Percentiles rank a stretch among this genome's conserved stretches.
Conservation (phyloP, 2,888 invertebrate species). For the Anarsia innoxiella region DNA sequence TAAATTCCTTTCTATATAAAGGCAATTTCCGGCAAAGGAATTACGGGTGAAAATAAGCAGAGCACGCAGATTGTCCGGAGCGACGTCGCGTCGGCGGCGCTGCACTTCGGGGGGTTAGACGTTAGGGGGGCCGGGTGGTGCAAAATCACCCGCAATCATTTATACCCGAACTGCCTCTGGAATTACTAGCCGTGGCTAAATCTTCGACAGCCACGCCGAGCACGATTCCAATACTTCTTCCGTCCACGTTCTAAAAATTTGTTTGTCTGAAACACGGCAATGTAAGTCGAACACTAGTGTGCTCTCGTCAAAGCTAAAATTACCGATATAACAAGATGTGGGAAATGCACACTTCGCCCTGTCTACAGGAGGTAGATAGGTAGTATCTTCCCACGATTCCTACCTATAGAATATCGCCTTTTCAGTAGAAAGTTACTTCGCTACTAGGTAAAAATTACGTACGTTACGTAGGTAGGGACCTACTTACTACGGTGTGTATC, state of each 20-base stretch:
- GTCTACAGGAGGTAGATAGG: slow-evolving; percentile 26
- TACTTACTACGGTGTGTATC: no score
- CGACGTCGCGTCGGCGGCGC: slow-evolving; percentile 65
- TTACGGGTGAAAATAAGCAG: slow-evolving; percentile 74
- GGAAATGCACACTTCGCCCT: slow-evolving; percentile 34
- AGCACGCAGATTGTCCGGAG: slow-evolving; percentile 74
- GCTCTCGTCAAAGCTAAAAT: slow-evolving; percentile 21
- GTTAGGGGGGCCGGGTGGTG: slow-evolving; percentile 51
- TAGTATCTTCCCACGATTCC: slow-evolving; percentile 30
- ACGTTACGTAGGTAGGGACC: no score
- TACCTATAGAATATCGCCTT: slow-evolving; percentile 24
- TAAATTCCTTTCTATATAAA: slow-evolving; percentile 66
- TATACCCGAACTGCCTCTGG: slow-evolving; percentile 73
- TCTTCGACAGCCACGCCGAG: slow-evolving; percentile 37
- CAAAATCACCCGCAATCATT: slow-evolving; percentile 75
- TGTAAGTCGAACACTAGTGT: slow-evolving; percentile 17
- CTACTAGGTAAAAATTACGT: no score
- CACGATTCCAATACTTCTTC: slow-evolving; percentile 27
- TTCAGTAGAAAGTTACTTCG: no score
- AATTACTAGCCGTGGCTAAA: slow-evolving; percentile 70
- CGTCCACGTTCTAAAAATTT: slow-evolving; percentile 1
- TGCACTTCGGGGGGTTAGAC: slow-evolving; percentile 64
- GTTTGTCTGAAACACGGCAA: slow-evolving; percentile 21
- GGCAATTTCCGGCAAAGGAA: slow-evolving; percentile 73
- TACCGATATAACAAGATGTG: slow-evolving; percentile 32